Base-by-base conservation (phyloP, 2,113 vertebrate genomes). In the Neomonachus schauinslandi region DNA sequence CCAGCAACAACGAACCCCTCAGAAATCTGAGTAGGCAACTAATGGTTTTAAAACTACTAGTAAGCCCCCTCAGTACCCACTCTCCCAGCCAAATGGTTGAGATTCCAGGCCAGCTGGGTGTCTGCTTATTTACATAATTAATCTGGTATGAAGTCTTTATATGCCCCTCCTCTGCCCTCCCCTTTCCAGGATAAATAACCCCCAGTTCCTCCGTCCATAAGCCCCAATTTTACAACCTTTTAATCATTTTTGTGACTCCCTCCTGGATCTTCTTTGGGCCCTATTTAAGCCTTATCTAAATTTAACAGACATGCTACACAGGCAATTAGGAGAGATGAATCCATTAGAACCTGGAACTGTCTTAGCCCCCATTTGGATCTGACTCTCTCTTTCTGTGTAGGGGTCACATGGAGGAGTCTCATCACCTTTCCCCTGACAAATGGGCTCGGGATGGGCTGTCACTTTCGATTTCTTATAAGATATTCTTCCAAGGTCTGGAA, bases 81-180 rank as follows among this genome's bases (percentile, higher is more conserved):
- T 82, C 28, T 92, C 55, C n/a, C 46, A 96, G 94, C 94, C 92
- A 95, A 96, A 76, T 88, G 74, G 92, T 79, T 94, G 92, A 28
- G 94, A 88, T 94, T 91, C 80, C 65, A 59, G 81, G 85, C 87
- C 94, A 97, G 46, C 80, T 92, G 89, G 65, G 51, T 96, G 21
- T 94, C 74, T 97, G 65, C 80, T 95, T 97, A 96, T 96, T 98
- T 96, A 77, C 88, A 86, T 94, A 95, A 95, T 96, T 97, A 96
- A 97, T 97, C 87, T 96, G 63, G 83, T 85, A 91, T 96, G 97
- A 97, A 42, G 76, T 63, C 69, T 96, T 97, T 96, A 92, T 94
- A 72, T 63, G 91, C 95, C 94, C 89, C 83, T 94, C 59, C 92
- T 96, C 81, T 91, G 57, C 76, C 39, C 94, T 97, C 91, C 88